Percentiles rank a stretch among this genome's conserved stretches.
These are phyloP conservation scores for Drosophila persimilis DNA, from an alignment of 1,140 invertebrate genomes.

Conservation along the genomic window DNA sequence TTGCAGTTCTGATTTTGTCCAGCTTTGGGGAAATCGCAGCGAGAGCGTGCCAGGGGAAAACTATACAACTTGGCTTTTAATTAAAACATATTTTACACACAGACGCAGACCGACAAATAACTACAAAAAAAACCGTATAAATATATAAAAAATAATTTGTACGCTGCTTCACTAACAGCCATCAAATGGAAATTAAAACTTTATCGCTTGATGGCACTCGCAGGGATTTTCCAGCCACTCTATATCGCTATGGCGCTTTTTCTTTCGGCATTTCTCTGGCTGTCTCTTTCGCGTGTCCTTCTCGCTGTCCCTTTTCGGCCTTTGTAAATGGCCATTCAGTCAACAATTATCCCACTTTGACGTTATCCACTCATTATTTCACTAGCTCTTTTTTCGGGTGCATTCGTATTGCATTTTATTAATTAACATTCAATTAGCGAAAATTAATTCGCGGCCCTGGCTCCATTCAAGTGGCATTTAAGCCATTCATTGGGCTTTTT, in stretches of 20 bases:
- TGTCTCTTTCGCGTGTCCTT: too few relatives aligned
- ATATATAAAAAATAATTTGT: slow-evolving; percentile 29
- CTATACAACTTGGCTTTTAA: slow-evolving; percentile 71
- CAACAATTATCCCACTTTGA: slow-evolving; percentile 48
- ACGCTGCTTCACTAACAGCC: slow-evolving; percentile 47
- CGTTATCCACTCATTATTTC: slow-evolving; percentile 8
- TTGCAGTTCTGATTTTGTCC: slow-evolving; percentile 58
- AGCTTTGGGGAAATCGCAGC: slow-evolving; percentile 47
- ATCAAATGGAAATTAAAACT: slow-evolving; percentile 63
- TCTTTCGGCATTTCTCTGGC: too few relatives aligned
- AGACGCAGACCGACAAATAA: slow-evolving; percentile 15
- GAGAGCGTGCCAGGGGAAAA: slow-evolving; percentile 18
- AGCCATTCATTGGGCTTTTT: slow-evolving; percentile 29
- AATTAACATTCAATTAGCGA: slow-evolving; percentile 77
- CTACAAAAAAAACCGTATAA: background rate
- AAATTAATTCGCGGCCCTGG: slow-evolving; percentile 26
- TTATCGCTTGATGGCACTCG: slow-evolving; percentile 29
- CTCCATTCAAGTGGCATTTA: slow-evolving; percentile 51
- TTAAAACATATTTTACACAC: slow-evolving; percentile 72
- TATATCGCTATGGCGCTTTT: too few relatives aligned
- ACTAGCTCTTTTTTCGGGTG: slow-evolving; percentile 3
- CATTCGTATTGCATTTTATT: slow-evolving; percentile 42
- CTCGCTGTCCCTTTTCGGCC: background rate
- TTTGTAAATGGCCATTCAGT: slow-evolving; percentile 63
- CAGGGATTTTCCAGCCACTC: slow-evolving; percentile 7